Conservation (phyloP, 2,797 vertebrate genomes). For the Micrastur ruficollis region DNA sequence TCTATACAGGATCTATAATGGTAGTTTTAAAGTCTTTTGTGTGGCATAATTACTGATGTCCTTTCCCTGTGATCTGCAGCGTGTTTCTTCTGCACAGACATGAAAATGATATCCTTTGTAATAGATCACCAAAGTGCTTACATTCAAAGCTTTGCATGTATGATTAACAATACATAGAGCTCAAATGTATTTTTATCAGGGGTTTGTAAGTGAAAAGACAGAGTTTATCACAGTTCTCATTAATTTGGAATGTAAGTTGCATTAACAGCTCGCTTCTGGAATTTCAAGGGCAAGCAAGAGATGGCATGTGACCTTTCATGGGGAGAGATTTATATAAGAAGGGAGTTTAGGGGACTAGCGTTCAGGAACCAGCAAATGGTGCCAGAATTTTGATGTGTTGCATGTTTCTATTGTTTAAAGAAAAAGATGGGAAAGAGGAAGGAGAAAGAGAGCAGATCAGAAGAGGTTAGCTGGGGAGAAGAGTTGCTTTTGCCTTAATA, state of each 20-base stretch:
- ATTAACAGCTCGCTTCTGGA: slow-evolving; percentile 66
- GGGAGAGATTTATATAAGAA: slow-evolving; percentile 66
- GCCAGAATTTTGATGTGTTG: slow-evolving; percentile 52
- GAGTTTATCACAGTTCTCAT: slow-evolving; percentile 67
- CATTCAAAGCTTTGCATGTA: background rate
- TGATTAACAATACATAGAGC: background rate
- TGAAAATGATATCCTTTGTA: background rate
- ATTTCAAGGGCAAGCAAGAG: slow-evolving; percentile 65
- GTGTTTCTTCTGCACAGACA: background rate
- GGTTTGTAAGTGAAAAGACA: slow-evolving; percentile 29
- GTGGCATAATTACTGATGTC: background rate
- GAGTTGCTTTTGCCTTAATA: background rate
- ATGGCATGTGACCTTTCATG: slow-evolving; percentile 70
- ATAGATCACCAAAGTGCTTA: background rate
- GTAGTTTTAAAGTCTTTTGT: background rate
- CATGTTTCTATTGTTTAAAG: slow-evolving; percentile 29
- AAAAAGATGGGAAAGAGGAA: background rate
- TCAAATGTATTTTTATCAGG: slow-evolving; percentile 27
- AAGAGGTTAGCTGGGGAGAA: background rate
- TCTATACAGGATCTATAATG: background rate
- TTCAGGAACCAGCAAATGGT: slow-evolving; percentile 57
- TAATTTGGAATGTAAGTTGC: slow-evolving; percentile 71
- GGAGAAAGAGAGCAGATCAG: background rate
- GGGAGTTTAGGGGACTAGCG: slow-evolving; percentile 49
- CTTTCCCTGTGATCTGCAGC: background rate